Conservation (phyloP, 1,140 invertebrate species). For the Aphidius gifuensis region DNA sequence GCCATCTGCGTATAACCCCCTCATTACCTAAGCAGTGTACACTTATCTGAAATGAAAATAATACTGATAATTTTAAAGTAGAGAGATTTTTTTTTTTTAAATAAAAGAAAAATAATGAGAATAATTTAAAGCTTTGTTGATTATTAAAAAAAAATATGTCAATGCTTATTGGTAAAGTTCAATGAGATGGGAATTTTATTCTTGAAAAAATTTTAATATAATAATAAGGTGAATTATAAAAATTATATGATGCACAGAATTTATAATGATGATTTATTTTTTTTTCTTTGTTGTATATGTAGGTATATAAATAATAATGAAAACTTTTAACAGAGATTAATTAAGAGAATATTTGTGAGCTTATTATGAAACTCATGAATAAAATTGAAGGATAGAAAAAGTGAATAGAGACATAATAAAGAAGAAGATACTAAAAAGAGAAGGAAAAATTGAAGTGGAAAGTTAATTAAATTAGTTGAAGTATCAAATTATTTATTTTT, state of each 20-base stretch:
- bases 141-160: no score
- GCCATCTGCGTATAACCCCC: conserved; percentile 50
- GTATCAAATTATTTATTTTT: not conserved
- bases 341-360: conserved; percentile 3
- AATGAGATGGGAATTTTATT: no score
- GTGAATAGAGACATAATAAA: not conserved
- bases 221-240: no score
- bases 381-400: not conserved
- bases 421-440: not conserved
- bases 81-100: no score
- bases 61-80: not conserved
- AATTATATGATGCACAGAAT: no score
- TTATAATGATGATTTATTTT: no score
- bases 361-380: conserved; percentile 6
- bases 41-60: conserved; percentile 48
- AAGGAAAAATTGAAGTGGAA: not conserved
- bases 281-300: no score
- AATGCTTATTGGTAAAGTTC: no score
- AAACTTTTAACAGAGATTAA: conserved; percentile 4
- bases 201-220: no score
- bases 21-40: conserved; percentile 54
- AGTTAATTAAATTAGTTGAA: conserved; percentile 12
- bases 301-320: no score
- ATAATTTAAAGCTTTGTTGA: no score
- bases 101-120: not conserved